Percentiles rank a stretch among this genome's conserved stretches.
Conservation (phyloP, 2,888 invertebrate genomes). For the Chrysolina oricalcia region DNA sequence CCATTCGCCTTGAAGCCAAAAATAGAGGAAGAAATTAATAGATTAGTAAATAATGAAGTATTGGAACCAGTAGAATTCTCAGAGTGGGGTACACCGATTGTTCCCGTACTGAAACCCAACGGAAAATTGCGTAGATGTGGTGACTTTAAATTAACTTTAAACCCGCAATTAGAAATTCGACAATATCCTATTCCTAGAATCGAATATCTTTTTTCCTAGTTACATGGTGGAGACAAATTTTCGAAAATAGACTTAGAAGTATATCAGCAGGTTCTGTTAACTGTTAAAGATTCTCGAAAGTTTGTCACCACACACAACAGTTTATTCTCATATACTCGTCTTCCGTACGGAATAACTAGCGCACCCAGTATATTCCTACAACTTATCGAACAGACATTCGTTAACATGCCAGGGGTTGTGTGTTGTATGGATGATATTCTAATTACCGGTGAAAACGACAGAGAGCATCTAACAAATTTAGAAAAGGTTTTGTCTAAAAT, state of each 20-base stretch:
- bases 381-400: background rate
- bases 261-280: conserved; percentile 1
- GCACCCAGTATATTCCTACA: background rate
- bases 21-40: conserved; percentile 33
- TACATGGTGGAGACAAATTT: conserved; percentile 2
- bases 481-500: background rate
- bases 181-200: conserved; percentile 35
- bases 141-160: conserved; percentile 30
- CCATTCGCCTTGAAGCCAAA: conserved; percentile 30
- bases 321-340: background rate
- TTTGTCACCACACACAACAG: conserved; percentile 18
- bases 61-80: conserved; percentile 22
- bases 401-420: background rate
- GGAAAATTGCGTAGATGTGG: no score
- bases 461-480: background rate
- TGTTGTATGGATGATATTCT: background rate
- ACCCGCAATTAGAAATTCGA: conserved; percentile 20
- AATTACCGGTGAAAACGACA: conserved; percentile 1
- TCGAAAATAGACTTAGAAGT: conserved; percentile 5
- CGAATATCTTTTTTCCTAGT: conserved; percentile 6
- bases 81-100: conserved; percentile 34
- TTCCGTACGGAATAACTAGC: background rate
- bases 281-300: conserved; percentile 16
- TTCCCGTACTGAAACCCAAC: no score
- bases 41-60: background rate